These are phyloP conservation scores for Achroia grisella DNA, from an alignment of 1,140 invertebrate genomes.

Conservation along the genomic window DNA sequence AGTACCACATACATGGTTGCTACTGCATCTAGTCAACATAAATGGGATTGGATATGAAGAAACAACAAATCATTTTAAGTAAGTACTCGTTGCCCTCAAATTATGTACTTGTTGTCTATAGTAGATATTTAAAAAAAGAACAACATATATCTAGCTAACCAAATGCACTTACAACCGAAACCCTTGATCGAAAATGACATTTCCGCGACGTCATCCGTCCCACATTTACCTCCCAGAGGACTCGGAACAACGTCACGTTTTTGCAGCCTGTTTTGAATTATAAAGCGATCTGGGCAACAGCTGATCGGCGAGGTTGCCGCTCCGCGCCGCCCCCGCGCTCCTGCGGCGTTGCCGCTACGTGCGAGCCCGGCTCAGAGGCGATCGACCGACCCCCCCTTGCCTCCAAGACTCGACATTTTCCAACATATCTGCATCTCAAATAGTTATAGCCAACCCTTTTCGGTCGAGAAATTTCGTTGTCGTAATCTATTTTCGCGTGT, in stretches of 20 bases:
- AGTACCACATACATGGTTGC: too few species aligned
- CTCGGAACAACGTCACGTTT: constrained; percentile 11
- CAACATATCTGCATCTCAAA: constrained; percentile 30
- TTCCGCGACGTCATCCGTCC: constrained; percentile 3
- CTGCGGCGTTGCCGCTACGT: constrained; percentile 26
- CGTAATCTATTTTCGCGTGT: too few species aligned
- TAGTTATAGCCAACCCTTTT: constrained; percentile 24
- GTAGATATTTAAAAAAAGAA: too few species aligned
- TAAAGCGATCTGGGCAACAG: constrained; percentile 33
- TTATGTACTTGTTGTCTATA: too few species aligned
- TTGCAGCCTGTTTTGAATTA: constrained; percentile 39
- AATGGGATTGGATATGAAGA: too few species aligned
- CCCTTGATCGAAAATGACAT: background rate
- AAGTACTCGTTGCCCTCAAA: too few species aligned
- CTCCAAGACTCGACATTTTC: constrained; percentile 26
- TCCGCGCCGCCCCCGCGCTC: constrained; percentile 10
- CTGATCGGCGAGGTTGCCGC: constrained; percentile 39
- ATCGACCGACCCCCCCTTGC: constrained; percentile 32
- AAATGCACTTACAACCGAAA: too few species aligned
- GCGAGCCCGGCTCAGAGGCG: constrained; percentile 21
- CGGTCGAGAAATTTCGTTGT: constrained; percentile 15
- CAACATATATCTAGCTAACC: too few species aligned
- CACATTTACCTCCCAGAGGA: constrained; percentile 18
- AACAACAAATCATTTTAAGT: too few species aligned
- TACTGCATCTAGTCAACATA: too few species aligned